Evolutionary conservation across 2,797 vertebrate species (phyloP).

Genomic region (Apogon hyalosoma): DNA sequence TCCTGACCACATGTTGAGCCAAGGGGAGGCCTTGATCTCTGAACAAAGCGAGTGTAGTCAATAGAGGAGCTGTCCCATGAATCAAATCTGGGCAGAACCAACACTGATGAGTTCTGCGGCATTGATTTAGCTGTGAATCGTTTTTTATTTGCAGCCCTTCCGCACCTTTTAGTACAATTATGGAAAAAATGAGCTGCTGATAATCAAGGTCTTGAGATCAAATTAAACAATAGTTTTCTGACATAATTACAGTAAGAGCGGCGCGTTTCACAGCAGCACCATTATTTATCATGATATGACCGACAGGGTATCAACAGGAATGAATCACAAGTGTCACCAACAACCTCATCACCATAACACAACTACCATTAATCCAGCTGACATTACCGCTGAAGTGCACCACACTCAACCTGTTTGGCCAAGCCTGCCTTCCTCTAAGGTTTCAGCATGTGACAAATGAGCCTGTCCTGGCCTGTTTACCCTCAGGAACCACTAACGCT

Average conservation of each 20-base stretch:
- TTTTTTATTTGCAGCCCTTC: constrained; percentile 9
- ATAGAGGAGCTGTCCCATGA: constrained; percentile 44
- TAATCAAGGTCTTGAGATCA: not conserved
- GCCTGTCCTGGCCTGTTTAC: constrained; percentile 57
- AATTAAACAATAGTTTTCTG: constrained; percentile 4
- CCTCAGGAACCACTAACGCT: constrained; percentile 42
- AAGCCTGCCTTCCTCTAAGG: constrained; percentile 32
- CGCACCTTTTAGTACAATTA: constrained; percentile 1
- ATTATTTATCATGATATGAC: not conserved
- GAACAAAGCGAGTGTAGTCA: constrained; percentile 63
- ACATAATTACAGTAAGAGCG: not conserved
- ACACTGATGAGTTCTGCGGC: constrained; percentile 28
- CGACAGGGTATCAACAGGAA: constrained; percentile 1
- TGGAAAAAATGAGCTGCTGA: constrained; percentile 4
- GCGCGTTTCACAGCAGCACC: not conserved
- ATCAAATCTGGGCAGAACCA: constrained; percentile 39
- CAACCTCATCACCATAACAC: not conserved
- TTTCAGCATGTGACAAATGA: constrained; percentile 64
- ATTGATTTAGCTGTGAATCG: constrained; percentile 29
- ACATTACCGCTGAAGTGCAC: constrained; percentile 25
- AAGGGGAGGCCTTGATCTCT: constrained; percentile 64
- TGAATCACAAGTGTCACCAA: constrained; percentile 20
- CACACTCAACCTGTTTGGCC: constrained; percentile 33
- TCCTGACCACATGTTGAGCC: constrained; percentile 63
- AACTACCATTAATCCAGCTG: constrained; percentile 22